These are phyloP conservation scores for Melipona quadrifasciata DNA, from an alignment of 1,140 invertebrate species.

Conservation along the genomic window DNA sequence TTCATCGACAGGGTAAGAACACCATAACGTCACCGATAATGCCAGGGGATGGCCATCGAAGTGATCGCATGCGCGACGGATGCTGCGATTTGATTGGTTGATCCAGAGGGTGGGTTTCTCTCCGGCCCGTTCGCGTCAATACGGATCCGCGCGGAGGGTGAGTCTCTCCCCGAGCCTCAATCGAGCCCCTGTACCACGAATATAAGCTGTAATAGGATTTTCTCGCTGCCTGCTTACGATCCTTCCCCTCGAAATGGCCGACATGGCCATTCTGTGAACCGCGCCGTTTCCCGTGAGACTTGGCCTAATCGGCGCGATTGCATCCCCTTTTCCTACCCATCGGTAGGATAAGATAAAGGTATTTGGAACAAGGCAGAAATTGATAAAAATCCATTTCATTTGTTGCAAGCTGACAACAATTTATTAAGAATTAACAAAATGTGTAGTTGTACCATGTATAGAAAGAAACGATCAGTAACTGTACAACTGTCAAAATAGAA, in stretches of 20 bases:
- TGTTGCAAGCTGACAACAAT: neutral
- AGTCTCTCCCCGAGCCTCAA: slow-evolving; percentile 44
- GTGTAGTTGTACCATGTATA: too few relatives aligned
- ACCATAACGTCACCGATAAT: slow-evolving; percentile 18
- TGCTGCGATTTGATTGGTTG: slow-evolving; percentile 79
- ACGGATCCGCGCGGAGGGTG: slow-evolving; percentile 59
- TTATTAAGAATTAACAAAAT: neutral
- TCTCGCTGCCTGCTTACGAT: slow-evolving; percentile 37
- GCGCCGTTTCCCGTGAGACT: slow-evolving; percentile 46
- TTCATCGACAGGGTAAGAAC: neutral
- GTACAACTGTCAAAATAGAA: too few relatives aligned
- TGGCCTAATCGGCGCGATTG: slow-evolving; percentile 25
- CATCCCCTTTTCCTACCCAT: neutral
- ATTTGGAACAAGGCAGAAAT: neutral
- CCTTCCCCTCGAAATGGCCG: slow-evolving; percentile 59
- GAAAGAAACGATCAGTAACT: too few relatives aligned
- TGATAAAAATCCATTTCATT: neutral
- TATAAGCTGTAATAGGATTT: slow-evolving; percentile 66
- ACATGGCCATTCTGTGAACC: slow-evolving; percentile 58
- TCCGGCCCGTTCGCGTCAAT: slow-evolving; percentile 73
- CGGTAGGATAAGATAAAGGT: neutral
- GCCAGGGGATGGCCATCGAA: slow-evolving; percentile 38
- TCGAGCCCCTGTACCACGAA: slow-evolving; percentile 56
- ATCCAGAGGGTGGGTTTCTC: slow-evolving; percentile 71
- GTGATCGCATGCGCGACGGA: slow-evolving; percentile 79